These are phyloP conservation scores for Zophobas morio DNA, from an alignment of 1,140 invertebrate genomes.

Conservation along the genomic window DNA sequence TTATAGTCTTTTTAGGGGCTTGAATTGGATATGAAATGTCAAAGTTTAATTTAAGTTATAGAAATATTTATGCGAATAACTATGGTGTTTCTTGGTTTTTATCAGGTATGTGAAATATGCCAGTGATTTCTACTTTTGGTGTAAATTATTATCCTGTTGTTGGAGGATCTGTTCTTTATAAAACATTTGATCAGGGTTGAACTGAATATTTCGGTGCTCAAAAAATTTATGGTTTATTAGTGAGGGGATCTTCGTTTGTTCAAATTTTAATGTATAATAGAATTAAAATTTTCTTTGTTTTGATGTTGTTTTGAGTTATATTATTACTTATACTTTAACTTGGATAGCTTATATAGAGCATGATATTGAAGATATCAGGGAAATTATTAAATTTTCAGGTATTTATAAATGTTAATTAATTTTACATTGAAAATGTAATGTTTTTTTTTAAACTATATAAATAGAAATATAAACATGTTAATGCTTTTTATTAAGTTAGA, in stretches of 20 bases:
- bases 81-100: constrained; percentile 12
- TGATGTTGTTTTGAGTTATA: no score
- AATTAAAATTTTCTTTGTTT: no score
- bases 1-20: constrained; percentile 66
- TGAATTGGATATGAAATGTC: constrained; percentile 67
- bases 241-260: no score
- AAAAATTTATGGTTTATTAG: no score
- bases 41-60: constrained; percentile 63
- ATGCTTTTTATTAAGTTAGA: constrained; percentile 63
- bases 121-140: constrained; percentile 56
- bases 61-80: constrained; percentile 58
- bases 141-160: constrained; percentile 54
- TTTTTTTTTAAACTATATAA: constrained; percentile 74
- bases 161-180: constrained; percentile 45
- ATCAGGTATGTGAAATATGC: constrained; percentile 56
- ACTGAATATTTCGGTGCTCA: no score
- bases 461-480: constrained; percentile 63
- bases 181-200: constrained; percentile 58
- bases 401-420: constrained; percentile 69
- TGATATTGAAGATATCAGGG: constrained; percentile 75
- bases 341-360: constrained; percentile 75
- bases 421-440: constrained; percentile 75
- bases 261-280: no score
- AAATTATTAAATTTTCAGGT: constrained; percentile 64
- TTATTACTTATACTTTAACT: no score